Evolutionary conservation across 2,888 invertebrate genomes (phyloP), one percentile per base, ranked within the genome.

Genomic region (Autographa pulchrina): DNA sequence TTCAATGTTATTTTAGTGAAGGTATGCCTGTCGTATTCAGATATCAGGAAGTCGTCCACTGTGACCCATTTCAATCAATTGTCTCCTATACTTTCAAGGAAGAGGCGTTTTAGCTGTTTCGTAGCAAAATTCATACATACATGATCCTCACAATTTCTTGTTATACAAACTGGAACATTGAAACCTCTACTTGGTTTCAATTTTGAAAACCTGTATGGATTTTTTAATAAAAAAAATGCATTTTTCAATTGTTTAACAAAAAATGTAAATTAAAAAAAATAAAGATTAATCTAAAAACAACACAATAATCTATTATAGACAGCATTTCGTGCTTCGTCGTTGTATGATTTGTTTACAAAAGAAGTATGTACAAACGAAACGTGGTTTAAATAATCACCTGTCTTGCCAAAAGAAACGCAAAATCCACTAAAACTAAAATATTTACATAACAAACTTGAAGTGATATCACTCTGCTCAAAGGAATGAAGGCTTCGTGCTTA

Each of bases 21-120:
- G 13, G 54, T 20, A 20, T 20, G 54, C 4, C 20, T n/a, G 54
- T 54, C 54, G n/a, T 3, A 54, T 9, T 2, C 54, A 54, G 54
- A 18, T 13, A 54, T 20, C 54, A 20, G 54, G 54, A 20, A 54
- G 20, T 54, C 54, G 20, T 11, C 13, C 9, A 52, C 11, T 20
- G 54, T 54, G 54, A 54, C 54, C 54, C 54, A 54, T 20, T 54
- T 54, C 54, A 54, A 54, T 54, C 54, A 54, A 20, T 54, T 54
- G 54, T 54, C 54, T 54, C 20, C 11, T 54, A 13, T 20, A 20
- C 54, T 54, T 52, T 7, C 18, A 18, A 18, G 18, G 48, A 52
- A 43, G 16, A 2, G 6, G 18, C 9, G 18, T 18, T 18, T 18
- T 9, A 52, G 18, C 18, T 52, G 52, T n/a, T 52, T 18, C 9